These are phyloP conservation scores for Vesta saturnalis DNA, from an alignment of 2,888 invertebrate genomes.

Conservation along the genomic window DNA sequence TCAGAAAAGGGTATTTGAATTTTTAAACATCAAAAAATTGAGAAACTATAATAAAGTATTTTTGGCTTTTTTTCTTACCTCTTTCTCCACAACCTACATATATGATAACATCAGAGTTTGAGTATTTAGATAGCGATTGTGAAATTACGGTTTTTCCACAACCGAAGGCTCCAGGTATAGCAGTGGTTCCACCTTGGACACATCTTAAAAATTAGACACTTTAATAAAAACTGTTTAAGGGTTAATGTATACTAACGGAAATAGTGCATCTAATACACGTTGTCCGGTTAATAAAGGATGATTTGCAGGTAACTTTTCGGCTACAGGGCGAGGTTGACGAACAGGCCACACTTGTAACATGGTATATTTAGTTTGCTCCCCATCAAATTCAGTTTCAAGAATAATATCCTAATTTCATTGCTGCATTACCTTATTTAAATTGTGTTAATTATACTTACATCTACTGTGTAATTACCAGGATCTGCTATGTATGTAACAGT, in stretches of 20 bases:
- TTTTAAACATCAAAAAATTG: conserved; percentile 41
- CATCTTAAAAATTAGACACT: conserved; percentile 68
- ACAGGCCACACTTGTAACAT: conserved; percentile 99
- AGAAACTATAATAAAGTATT: background rate
- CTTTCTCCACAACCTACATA: conserved; percentile 99
- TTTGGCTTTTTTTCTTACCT: conserved; percentile 61
- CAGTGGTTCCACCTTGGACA: conserved; percentile 98
- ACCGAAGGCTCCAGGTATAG: conserved; percentile 99
- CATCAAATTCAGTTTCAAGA: conserved; percentile 98
- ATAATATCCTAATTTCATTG: conserved; percentile 80
- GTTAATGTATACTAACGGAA: conserved; percentile 79
- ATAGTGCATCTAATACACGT: conserved; percentile 96
- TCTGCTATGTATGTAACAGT: conserved; percentile 96
- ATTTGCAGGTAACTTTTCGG: conserved; percentile 98
- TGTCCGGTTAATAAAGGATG: conserved; percentile 98
- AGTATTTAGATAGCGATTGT: conserved; percentile 98
- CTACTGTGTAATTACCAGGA: conserved; percentile 92
- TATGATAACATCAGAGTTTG: conserved; percentile 98
- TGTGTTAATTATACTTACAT: conserved; percentile 69
- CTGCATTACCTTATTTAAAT: background rate
- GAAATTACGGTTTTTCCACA: conserved; percentile 99
- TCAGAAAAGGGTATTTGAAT: conserved; percentile 10
- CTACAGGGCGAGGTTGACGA: conserved; percentile 94
- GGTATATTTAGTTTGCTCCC: conserved; percentile 87
- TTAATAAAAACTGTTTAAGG: background rate